Base-by-base conservation (phyloP, 2,113 vertebrate species). In the Sylvietta virens region DNA sequence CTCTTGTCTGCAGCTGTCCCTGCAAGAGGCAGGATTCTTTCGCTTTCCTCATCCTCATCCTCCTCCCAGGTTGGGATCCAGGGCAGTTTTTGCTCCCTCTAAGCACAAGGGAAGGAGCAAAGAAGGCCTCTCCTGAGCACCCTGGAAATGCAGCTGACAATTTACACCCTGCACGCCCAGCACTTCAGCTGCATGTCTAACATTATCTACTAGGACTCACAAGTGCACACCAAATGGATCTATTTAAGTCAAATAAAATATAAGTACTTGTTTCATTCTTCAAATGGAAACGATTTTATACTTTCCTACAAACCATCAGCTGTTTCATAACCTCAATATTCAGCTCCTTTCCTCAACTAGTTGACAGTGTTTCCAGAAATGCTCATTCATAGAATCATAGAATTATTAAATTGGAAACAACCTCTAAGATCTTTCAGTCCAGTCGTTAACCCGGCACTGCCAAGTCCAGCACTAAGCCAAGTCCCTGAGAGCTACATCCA, bases 91-190 rank as follows among this genome's bases (percentile, higher is more conserved):
- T 80, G 13, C 31, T 80, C 22, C 27, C 53, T 60, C n/a, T 57
- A 33, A 83, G 48, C 30, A 64, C 3, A 33, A 33, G 4, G 9
- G 7, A 60, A 56, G 30, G 45, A 84, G 27, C 11, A 78, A 72
- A 42, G 20, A 57, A 6, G 6, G 19, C 11, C 35, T 56, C 35
- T 84, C 26, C 64, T 23, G 27, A 61, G 30, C 54, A 47, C 18
- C 2, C 5, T 24, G 18, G 40, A 87, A 90, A 47, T 6, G 11
- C 44, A 81, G 33, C 26, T 19, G 3, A n/a, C 37, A 2, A 53
- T 64, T 81, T 67, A 73, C 40, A 22, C 11, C 10, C 33, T 51
- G 20, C 35, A 23, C 0, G 0, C 9, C 35, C 26, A 18, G 48
- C 64, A 83, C 27, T 87, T 51, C 39, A 54, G 50, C 45, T 70